Conservation (phyloP, 2,113 vertebrate genomes). For the Rhinopomastus cyanomelas region DNA sequence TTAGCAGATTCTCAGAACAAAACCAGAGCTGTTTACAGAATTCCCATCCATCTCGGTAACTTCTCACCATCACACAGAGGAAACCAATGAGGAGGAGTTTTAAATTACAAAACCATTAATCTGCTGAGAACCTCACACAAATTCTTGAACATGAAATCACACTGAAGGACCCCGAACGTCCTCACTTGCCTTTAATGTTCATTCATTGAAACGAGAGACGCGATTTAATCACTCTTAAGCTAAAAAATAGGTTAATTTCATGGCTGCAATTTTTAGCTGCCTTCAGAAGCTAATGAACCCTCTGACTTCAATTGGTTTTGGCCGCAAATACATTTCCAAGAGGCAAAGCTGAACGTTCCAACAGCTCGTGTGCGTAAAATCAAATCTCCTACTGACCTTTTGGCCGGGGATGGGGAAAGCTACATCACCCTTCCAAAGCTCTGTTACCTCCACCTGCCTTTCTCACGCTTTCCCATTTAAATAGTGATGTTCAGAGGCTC, state of each 20-base stretch:
- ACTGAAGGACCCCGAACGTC: conserved; percentile 24
- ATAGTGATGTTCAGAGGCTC: not conserved
- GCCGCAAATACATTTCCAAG: conserved; percentile 63
- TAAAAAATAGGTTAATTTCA: conserved; percentile 62
- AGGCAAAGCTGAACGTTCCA: conserved; percentile 47
- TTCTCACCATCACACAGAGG: not conserved
- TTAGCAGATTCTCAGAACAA: not conserved
- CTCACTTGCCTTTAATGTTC: conserved; percentile 37
- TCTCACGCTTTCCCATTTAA: not conserved
- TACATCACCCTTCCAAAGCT: not conserved
- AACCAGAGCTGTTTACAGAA: not conserved
- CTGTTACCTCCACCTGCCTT: not conserved
- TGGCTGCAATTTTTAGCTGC: conserved; percentile 46
- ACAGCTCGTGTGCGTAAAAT: conserved; percentile 13
- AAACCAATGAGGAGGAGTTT: not conserved
- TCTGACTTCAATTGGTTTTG: conserved; percentile 62
- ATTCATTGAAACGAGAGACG: conserved; percentile 59
- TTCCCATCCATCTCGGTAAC: not conserved
- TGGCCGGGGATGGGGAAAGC: not conserved
- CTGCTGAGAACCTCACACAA: not conserved
- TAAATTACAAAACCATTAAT: not conserved
- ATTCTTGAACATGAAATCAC: not conserved
- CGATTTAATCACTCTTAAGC: conserved; percentile 47
- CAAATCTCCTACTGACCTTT: conserved; percentile 36
- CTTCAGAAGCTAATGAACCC: conserved; percentile 61